Evolutionary conservation across 2,113 vertebrate genomes (phyloP), one percentile per base, ranked within the genome.

Genomic region (Ochotona princeps): DNA sequence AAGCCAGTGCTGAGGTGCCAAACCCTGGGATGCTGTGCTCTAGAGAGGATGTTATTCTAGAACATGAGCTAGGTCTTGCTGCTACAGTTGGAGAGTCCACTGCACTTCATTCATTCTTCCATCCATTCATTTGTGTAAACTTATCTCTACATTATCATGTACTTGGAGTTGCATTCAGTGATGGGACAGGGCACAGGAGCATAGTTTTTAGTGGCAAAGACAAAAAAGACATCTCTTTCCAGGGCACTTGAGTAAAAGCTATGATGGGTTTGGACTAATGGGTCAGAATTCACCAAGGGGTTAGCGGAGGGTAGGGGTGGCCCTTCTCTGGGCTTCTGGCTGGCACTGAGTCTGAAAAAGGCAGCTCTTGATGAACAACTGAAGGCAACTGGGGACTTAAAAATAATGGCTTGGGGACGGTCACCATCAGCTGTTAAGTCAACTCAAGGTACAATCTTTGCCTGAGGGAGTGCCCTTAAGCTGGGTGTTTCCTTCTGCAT

Each of bases 251-350:
- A 54, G 35, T 66, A 11, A 66, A 75, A 38, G 23, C 38, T 51
- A 6, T 44, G 69, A 44, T 1, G 66, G 20, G 18, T 78, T 87
- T 44, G 38, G 35, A 72, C 3, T 25, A 54, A 67, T 35, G 28
- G 17, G 28, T 63, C 60, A n/a, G 61, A 67, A 44, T 44, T 44
- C 28, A 47, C 7, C 32, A 17, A 10, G 5, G 57, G 63, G 17
- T 14, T 5, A 8, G 30, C 9, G 10, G n/a, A 2, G 18, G 60
- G 1, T 8, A 30, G n/a, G 0, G 3, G 28, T 35, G 25, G 11
- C 28, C 84, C 13, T 69, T 63, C 67, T 49, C 44, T 32, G 15
- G 35, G n/a, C 25, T 25, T 44, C 14, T 28, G 70, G 72, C 10
- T 51, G 74, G 51, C 10, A 13, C 11, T 8, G 35, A n/a, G 26